phyloP scores from a whole-genome alignment of 2,113 vertebrate genomes.

The Gavialis gangeticus region DNA sequence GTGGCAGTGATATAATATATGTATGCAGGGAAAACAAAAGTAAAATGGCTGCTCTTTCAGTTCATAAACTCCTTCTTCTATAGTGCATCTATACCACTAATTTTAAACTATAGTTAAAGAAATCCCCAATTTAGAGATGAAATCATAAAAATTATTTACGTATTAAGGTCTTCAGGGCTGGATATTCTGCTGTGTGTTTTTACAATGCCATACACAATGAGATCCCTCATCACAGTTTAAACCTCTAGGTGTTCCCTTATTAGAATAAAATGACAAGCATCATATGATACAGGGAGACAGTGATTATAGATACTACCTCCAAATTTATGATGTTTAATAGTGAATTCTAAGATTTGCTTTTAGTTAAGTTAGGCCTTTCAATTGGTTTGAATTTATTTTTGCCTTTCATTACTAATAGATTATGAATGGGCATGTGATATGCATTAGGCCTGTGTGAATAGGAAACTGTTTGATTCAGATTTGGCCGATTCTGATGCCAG shows the following conservation, averaged over 20 bases:
- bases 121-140: background rate
- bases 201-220: background rate
- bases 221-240: background rate
- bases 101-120: background rate
- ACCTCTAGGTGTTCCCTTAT: background rate
- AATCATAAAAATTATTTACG: background rate
- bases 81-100: too few relatives aligned
- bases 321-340: background rate
- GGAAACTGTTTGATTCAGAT: too few relatives aligned
- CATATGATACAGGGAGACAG: background rate
- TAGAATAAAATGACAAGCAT: background rate
- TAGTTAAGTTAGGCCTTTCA: background rate
- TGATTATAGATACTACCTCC: background rate
- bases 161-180: background rate
- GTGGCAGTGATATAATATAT: conserved; percentile 13
- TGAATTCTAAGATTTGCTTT: background rate
- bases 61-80: background rate
- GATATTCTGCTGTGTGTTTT: background rate
- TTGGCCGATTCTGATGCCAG: too few relatives aligned
- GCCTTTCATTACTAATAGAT: background rate
- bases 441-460: too few relatives aligned
- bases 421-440: background rate
- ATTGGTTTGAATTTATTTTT: background rate
- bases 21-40: background rate
- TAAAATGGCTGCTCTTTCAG: background rate